A percentile compares a stretch with the other conserved stretches of the same genome.
phyloP scores from a whole-genome alignment of 2,797 vertebrate genomes.

The Trachops cirrhosus region DNA sequence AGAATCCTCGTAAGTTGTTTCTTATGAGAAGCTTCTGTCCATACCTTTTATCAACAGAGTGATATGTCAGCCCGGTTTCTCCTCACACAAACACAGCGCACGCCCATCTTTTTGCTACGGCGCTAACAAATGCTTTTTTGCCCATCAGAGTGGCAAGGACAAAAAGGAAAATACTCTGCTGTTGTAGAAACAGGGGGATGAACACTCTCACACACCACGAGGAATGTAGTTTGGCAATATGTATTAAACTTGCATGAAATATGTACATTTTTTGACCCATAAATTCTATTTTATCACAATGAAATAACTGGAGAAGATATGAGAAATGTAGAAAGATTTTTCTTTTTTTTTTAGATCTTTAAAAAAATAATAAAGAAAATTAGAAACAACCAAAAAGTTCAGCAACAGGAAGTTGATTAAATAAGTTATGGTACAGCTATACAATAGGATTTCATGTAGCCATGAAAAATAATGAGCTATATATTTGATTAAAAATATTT shows the following conservation, averaged over 20 bases:
- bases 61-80: not conserved
- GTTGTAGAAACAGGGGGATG: not conserved
- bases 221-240: not conserved
- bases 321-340: not conserved
- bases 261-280: not conserved
- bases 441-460: not conserved
- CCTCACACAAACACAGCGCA: not conserved
- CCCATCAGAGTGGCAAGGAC: not conserved
- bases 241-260: not conserved
- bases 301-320: not conserved
- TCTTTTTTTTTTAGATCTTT: not conserved
- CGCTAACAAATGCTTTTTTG: not conserved
- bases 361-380: not conserved
- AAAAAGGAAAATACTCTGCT: not conserved
- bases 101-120: not conserved
- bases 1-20: not conserved
- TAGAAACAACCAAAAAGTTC: not conserved
- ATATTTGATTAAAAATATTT: not conserved
- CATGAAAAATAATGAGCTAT: not conserved
- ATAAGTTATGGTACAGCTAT: not conserved
- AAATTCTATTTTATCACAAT: constrained; percentile 1
- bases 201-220: not conserved
- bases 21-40: not conserved
- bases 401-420: not conserved
- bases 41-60: not conserved